phyloP scores from a whole-genome alignment of 2,888 invertebrate species.

The Zygothrica quintamaculata region DNA sequence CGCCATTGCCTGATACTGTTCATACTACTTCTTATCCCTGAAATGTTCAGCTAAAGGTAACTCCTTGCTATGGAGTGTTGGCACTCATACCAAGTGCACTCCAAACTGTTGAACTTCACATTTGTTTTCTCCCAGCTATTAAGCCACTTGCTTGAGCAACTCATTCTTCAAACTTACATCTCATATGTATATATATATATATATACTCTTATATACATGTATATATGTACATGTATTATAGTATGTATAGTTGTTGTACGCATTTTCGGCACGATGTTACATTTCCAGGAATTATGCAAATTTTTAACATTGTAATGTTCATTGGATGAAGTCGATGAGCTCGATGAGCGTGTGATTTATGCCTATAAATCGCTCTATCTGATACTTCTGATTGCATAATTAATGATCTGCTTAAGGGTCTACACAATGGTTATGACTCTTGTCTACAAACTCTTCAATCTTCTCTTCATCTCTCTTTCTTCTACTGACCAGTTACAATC shows the following conservation, averaged over 20 bases:
- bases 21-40: constrained; percentile 4
- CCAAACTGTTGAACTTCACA: constrained; percentile 80
- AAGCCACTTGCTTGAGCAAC: constrained; percentile 69
- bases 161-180: constrained; percentile 27
- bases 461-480: not conserved
- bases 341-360: constrained; percentile 75
- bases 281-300: constrained; percentile 78
- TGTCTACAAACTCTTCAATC: not conserved
- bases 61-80: constrained; percentile 65
- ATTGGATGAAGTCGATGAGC: constrained; percentile 40
- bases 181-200: constrained; percentile 1
- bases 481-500: constrained; percentile 44
- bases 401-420: constrained; percentile 61
- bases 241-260: constrained; percentile 14
- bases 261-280: constrained; percentile 56
- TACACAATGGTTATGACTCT: constrained; percentile 21
- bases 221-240: constrained; percentile 15
- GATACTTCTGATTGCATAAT: constrained; percentile 79
- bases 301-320: constrained; percentile 63
- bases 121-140: constrained; percentile 78
- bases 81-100: constrained; percentile 69
- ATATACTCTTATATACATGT: too few relatives aligned
- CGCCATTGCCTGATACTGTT: not conserved
- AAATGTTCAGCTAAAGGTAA: constrained; percentile 18
- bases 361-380: constrained; percentile 75